Base-by-base conservation (phyloP, 2,888 invertebrate genomes). In the Lasioglossum pauxillum region DNA sequence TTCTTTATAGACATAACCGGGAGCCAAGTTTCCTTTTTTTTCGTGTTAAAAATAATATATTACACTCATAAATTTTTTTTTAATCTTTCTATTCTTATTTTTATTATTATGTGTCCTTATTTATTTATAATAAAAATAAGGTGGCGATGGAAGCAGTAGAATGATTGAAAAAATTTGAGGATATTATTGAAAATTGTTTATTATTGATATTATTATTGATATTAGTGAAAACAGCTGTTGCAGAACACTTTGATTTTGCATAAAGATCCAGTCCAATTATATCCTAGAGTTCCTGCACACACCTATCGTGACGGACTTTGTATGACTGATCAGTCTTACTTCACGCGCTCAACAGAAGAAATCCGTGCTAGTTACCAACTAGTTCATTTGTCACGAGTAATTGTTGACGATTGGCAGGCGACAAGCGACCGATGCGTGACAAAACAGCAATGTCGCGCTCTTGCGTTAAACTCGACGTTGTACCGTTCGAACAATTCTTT, bases 341-440 rank as follows among this genome's bases (percentile, higher is more conserved):
- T 38, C n/a, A 75, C 46, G 35, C 49, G 60, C 41, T 73, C 35
- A 23, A 76, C 35, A 64, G 53, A 82, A 49, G 64, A 44, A 64
- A 72, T 81, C 35, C 76, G 67, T 57, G 76, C 44, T 67, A 76
- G 73, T 44, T 53, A 64, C 35, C 71, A 84, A 84, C 83, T 77
- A 69, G 83, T 82, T 69, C 83, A 76, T 76, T 82, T 74, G 83
- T 76, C 53, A 53, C 27, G 16, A 31, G 44, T 84, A 82, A 84
- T 77, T 83, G 76, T 10, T 67, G 83, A 84, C 82, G 82, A 35
- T 84, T 84, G 84, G 84, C 84, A 72, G 38, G 73, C 38, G 27
- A 60, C 74, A 19, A 82, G 14, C 27, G 84, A 74, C 53, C 53
- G 60, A 76, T 75, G 82, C 86, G 79, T 79, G 86, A 85, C 74